phyloP scores from a whole-genome alignment of 2,113 vertebrate species.

The Oxyruncus cristatus region DNA sequence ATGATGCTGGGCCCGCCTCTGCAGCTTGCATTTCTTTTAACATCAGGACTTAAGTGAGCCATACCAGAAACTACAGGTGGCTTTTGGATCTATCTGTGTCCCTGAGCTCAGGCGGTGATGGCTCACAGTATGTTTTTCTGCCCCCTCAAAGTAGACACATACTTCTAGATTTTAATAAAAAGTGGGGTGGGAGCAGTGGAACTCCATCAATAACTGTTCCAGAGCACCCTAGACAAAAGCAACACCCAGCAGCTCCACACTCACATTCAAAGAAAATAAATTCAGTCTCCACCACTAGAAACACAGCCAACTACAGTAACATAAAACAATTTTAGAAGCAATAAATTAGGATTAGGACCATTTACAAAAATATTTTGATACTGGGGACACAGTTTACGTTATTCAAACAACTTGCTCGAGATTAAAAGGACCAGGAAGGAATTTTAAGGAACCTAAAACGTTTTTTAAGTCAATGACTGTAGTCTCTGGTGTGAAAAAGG shows the following conservation, averaged over 20 bases:
- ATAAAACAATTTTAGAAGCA: slow-evolving; percentile 65
- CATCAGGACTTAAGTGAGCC: not conserved
- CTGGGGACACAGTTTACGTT: slow-evolving; percentile 39
- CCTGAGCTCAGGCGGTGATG: not conserved
- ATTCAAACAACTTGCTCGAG: slow-evolving; percentile 29
- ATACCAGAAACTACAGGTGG: not conserved
- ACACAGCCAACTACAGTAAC: not conserved
- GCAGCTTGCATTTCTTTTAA: not conserved
- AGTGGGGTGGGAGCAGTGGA: not conserved
- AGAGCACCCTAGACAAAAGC: slow-evolving; percentile 9
- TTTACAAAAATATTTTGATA: slow-evolving; percentile 74
- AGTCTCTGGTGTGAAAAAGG: slow-evolving; percentile 19
- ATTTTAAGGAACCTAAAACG: not conserved
- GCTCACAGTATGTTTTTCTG: not conserved
- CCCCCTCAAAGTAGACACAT: not conserved
- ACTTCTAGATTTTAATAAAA: not conserved
- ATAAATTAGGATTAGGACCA: slow-evolving; percentile 62
- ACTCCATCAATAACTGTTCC: not conserved
- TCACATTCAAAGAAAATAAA: slow-evolving; percentile 30
- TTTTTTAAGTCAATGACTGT: slow-evolving; percentile 12
- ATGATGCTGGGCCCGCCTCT: not conserved
- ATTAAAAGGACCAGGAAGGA: not conserved
- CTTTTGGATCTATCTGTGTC: not conserved
- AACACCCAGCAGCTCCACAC: not conserved
- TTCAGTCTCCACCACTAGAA: not conserved